A percentile compares a stretch with the other conserved stretches of the same genome.
phyloP scores from a whole-genome alignment of 2,888 invertebrate genomes.

The Trissolcus japonicus region DNA sequence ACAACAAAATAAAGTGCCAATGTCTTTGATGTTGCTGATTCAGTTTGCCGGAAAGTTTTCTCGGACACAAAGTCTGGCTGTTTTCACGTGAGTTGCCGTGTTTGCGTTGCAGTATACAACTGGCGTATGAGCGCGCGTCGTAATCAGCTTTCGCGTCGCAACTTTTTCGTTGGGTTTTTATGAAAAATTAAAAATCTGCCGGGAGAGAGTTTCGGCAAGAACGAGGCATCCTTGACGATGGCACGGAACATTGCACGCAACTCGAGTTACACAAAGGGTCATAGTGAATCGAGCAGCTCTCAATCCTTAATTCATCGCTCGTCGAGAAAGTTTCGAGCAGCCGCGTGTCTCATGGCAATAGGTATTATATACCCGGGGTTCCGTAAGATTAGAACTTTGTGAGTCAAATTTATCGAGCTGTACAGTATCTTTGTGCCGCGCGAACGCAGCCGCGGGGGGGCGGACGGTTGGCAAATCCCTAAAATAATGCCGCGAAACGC shows the following conservation, averaged over 20 bases:
- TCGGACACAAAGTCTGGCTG: background rate
- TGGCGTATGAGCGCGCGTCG: background rate
- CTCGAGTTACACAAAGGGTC: conserved; percentile 45
- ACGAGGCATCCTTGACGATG: conserved; percentile 34
- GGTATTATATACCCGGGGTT: conserved; percentile 54
- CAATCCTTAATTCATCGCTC: conserved; percentile 57
- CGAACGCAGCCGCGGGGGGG: conserved; percentile 17
- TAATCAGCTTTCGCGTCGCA: conserved; percentile 21
- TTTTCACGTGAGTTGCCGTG: background rate
- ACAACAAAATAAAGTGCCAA: too few relatives aligned
- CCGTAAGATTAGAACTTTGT: conserved; percentile 57
- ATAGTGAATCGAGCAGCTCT: conserved; percentile 53
- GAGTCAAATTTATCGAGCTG: conserved; percentile 55
- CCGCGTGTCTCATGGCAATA: conserved; percentile 56
- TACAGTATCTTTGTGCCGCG: conserved; percentile 49
- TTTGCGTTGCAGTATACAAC: conserved; percentile 3
- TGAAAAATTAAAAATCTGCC: conserved; percentile 39
- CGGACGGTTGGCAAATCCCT: conserved; percentile 49
- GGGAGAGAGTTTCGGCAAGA: conserved; percentile 24
- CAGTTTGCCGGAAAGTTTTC: background rate
- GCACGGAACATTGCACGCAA: conserved; percentile 33
- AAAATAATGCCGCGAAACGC: conserved; percentile 47
- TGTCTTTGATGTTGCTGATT: too few relatives aligned
- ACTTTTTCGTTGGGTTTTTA: background rate
- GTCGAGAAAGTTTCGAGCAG: conserved; percentile 53